These are phyloP conservation scores for Diarsia mendica DNA, from an alignment of 2,888 invertebrate genomes.

Conservation along the genomic window DNA sequence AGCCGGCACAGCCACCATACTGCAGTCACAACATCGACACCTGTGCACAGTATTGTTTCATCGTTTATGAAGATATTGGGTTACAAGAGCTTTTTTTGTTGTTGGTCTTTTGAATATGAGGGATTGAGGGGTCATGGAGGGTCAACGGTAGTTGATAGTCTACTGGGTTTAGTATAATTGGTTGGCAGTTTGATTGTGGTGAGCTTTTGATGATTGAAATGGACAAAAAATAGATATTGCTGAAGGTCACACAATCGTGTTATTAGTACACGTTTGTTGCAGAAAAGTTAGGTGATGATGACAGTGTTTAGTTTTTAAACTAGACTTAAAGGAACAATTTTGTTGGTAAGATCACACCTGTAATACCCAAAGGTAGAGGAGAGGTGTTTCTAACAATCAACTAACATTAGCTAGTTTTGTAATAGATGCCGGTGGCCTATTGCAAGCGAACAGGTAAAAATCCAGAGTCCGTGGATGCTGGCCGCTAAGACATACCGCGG, in stretches of 20 bases:
- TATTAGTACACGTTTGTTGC: not conserved
- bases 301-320: too few relatives aligned
- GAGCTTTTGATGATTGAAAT: not conserved
- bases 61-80: conserved; percentile 59
- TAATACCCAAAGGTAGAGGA: not conserved
- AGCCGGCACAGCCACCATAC: conserved; percentile 70
- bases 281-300: not conserved
- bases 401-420: not conserved
- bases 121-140: not conserved
- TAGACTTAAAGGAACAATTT: not conserved
- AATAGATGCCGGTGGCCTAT: not conserved
- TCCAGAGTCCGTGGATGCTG: too few relatives aligned
- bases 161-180: not conserved
- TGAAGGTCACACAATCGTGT: too few relatives aligned
- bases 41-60: conserved; percentile 68
- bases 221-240: too few relatives aligned
- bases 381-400: too few relatives aligned
- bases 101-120: not conserved
- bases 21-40: conserved; percentile 78
- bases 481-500: too few relatives aligned
- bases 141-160: not conserved
- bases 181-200: not conserved
- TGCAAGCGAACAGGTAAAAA: too few relatives aligned
- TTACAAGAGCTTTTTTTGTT: conserved; percentile 51
- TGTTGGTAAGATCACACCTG: not conserved